These are phyloP conservation scores for Carollia perspicillata DNA, from an alignment of 2,113 vertebrate genomes.

Conservation along the genomic window DNA sequence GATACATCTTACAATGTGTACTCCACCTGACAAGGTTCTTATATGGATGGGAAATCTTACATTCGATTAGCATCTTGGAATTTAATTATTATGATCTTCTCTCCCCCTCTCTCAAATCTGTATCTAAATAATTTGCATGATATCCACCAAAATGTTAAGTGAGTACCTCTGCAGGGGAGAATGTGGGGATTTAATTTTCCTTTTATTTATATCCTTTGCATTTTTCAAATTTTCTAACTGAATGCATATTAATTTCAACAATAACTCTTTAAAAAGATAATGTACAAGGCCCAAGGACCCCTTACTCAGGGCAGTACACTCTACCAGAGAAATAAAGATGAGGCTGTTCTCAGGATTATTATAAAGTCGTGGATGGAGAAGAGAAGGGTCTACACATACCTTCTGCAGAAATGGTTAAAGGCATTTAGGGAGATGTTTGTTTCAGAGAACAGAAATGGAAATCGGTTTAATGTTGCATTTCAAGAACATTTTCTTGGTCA, in stretches of 20 bases:
- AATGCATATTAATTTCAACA: not conserved
- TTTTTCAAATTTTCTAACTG: constrained; percentile 5
- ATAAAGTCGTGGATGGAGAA: not conserved
- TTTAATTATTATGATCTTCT: not conserved
- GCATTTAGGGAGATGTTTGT: not conserved
- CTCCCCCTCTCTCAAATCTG: not conserved
- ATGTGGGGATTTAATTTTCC: not conserved
- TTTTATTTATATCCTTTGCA: not conserved
- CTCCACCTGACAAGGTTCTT: not conserved
- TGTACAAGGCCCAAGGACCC: not conserved
- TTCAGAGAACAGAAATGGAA: not conserved
- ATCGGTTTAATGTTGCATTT: not conserved
- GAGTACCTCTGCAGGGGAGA: not conserved
- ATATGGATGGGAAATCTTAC: not conserved
- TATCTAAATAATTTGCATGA: not conserved
- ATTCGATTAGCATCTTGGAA: not conserved
- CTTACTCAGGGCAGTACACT: not conserved
- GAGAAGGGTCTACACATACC: not conserved
- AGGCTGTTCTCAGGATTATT: not conserved
- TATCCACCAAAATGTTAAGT: not conserved
- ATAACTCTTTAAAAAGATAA: constrained; percentile 1
- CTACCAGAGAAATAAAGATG: not conserved
- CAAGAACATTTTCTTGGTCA: not conserved
- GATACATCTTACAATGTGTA: not conserved
- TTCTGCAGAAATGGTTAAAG: not conserved